phyloP scores from a whole-genome alignment of 2,797 vertebrate species.

The Eleutherodactylus coqui region DNA sequence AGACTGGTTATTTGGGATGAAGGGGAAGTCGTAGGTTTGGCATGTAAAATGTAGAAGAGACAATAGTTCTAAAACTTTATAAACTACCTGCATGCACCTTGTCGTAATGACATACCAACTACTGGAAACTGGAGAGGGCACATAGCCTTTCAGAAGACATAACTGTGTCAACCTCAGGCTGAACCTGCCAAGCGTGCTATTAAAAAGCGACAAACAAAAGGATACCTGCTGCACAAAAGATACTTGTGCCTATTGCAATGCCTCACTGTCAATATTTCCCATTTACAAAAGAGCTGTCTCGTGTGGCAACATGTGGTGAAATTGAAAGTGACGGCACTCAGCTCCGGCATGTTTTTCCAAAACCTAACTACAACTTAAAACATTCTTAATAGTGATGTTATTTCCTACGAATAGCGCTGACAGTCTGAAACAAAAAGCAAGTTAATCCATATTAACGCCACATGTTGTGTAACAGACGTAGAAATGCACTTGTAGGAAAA shows the following conservation, averaged over 20 bases:
- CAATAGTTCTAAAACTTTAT: conserved; percentile 68
- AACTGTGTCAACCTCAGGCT: conserved; percentile 72
- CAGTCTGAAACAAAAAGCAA: neutral
- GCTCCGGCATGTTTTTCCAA: conserved; percentile 39
- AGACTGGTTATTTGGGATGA: conserved; percentile 69
- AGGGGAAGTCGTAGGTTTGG: conserved; percentile 59
- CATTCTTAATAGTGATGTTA: conserved; percentile 5
- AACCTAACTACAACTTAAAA: conserved; percentile 14
- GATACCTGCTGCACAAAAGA: conserved; percentile 40
- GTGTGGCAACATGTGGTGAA: conserved; percentile 67
- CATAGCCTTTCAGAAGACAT: conserved; percentile 71
- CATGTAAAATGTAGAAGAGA: conserved; percentile 68
- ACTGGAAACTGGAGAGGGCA: conserved; percentile 71
- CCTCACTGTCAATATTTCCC: conserved; percentile 65
- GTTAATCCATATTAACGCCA: neutral
- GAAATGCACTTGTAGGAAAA: neutral
- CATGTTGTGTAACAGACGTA: neutral
- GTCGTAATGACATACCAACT: conserved; percentile 76
- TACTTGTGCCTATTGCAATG: conserved; percentile 15
- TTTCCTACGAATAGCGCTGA: neutral
- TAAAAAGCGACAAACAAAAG: conserved; percentile 36
- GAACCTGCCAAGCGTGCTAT: conserved; percentile 69
- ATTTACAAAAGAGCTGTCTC: conserved; percentile 76
- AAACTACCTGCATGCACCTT: conserved; percentile 73
- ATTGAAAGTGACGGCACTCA: conserved; percentile 22